Percentiles rank a stretch among this genome's conserved stretches.
Evolutionary conservation across 92 coral and sea anemone species (phyloP).

Genomic region (Epizoanthus ramosus): DNA sequence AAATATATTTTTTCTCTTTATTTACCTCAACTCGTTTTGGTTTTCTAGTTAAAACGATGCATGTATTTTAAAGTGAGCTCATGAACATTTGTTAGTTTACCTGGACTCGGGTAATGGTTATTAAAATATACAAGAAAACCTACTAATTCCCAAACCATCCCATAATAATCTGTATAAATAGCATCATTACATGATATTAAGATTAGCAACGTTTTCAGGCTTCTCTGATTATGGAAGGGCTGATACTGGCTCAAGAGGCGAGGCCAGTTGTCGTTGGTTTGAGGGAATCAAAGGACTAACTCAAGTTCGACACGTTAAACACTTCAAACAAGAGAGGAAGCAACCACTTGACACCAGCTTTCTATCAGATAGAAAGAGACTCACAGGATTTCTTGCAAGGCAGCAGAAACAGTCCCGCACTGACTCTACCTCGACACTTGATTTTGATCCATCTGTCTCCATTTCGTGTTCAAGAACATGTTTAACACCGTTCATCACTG

Average conservation of each 20-base stretch:
- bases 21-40: no score
- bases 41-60: no score
- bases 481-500: neutral
- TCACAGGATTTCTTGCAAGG: conserved; percentile 23
- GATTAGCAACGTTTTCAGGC: neutral
- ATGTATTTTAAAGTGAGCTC: no score
- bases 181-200: no score
- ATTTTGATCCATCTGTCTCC: neutral
- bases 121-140: no score
- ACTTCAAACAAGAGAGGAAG: neutral
- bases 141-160: no score
- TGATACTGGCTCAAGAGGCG: neutral
- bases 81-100: no score
- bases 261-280: conserved; percentile 17
- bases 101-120: no score
- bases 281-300: neutral
- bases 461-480: neutral
- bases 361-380: no score
- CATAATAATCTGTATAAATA: no score
- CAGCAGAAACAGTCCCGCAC: conserved; percentile 29
- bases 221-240: neutral
- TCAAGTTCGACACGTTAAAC: neutral
- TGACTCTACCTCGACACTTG: conserved; percentile 5
- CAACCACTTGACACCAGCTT: neutral
- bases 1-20: no score